A percentile compares a stretch with the other conserved stretches of the same genome.
phyloP scores from a whole-genome alignment of 2,113 vertebrate genomes.

The Notiomystis cincta region DNA sequence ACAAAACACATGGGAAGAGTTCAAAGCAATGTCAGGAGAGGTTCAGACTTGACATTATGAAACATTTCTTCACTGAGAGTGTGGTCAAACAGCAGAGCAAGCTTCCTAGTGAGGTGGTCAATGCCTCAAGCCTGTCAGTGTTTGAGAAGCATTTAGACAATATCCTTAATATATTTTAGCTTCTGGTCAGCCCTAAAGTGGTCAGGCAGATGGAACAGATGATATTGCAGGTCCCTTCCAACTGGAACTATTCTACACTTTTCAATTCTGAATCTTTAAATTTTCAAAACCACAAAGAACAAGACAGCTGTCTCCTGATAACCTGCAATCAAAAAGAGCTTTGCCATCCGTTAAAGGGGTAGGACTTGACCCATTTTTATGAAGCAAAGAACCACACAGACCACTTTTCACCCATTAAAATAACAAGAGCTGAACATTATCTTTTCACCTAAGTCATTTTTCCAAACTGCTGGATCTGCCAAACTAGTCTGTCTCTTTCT shows the following conservation, averaged over 20 bases:
- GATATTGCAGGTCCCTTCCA: neutral
- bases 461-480: neutral
- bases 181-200: neutral
- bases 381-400: neutral
- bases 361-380: neutral
- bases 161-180: neutral
- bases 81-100: neutral
- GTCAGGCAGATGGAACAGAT: neutral
- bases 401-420: neutral
- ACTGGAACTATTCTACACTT: neutral
- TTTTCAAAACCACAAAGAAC: neutral
- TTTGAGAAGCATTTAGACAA: neutral
- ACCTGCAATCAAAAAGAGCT: neutral
- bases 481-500: neutral
- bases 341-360: neutral
- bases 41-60: neutral
- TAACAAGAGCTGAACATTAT: neutral
- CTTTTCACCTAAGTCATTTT: neutral
- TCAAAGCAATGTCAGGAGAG: neutral
- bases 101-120: rapidly evolving
- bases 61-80: neutral
- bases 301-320: neutral
- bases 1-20: neutral
- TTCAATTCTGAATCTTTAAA: neutral
- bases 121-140: neutral